Percentiles rank a stretch among this genome's conserved stretches.
Conservation (phyloP, 2,888 invertebrate species). For the Dexiosoma caninum region DNA sequence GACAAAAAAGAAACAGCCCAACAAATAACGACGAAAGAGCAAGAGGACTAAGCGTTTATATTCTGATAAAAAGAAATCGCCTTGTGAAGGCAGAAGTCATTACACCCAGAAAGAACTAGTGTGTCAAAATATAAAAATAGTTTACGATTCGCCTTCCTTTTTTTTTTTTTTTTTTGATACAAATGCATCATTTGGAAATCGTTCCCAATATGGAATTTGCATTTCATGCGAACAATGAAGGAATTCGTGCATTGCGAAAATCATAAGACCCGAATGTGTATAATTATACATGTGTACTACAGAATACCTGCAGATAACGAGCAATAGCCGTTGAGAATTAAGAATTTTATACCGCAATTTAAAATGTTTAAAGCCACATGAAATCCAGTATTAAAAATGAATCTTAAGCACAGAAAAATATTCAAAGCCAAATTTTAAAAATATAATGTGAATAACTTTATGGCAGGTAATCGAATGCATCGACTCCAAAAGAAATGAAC, state of each 20-base stretch:
- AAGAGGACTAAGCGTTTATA: not conserved
- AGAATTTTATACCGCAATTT: too few species aligned
- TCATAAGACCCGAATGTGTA: not conserved
- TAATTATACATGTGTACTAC: not conserved
- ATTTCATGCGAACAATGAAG: constrained; percentile 10
- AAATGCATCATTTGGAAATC: constrained; percentile 15
- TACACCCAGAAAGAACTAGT: constrained; percentile 24
- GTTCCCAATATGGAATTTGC: constrained; percentile 46
- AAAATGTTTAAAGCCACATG: too few species aligned
- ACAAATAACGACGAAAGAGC: not conserved
- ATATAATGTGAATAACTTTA: too few species aligned
- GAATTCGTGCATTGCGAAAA: constrained; percentile 2
- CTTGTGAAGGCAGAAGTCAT: constrained; percentile 32
- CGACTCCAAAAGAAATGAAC: too few species aligned
- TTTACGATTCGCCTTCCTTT: too few species aligned
- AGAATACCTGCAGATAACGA: too few species aligned
- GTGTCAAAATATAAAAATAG: constrained; percentile 22
- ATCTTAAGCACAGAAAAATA: too few species aligned
- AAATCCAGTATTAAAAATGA: too few species aligned
- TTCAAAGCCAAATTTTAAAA: too few species aligned
- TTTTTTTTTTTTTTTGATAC: constrained; percentile 9
- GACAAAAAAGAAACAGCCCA: too few species aligned
- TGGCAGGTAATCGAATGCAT: too few species aligned
- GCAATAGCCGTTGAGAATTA: too few species aligned
- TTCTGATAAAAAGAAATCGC: not conserved